Percentiles rank a stretch among this genome's conserved stretches.
phyloP scores from a whole-genome alignment of 2,113 vertebrate genomes.

The Marmota flaviventris region DNA sequence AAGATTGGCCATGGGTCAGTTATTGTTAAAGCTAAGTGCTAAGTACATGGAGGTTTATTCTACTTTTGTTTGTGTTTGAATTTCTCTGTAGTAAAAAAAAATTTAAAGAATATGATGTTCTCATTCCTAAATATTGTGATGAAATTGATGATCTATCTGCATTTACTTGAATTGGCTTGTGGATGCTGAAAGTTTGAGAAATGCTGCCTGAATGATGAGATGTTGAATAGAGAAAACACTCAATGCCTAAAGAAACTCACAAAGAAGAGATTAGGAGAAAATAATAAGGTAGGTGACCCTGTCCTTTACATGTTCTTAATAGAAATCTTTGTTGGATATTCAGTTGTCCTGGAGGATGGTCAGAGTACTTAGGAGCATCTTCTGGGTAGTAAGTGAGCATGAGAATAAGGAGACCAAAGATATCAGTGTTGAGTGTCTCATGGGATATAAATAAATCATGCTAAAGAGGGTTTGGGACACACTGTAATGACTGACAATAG shows the following conservation, averaged over 20 bases:
- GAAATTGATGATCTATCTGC: not conserved
- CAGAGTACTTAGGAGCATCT: not conserved
- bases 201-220: not conserved
- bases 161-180: not conserved
- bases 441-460: not conserved
- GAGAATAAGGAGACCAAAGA: not conserved
- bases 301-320: not conserved
- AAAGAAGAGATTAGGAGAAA: not conserved
- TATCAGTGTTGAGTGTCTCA: not conserved
- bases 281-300: not conserved
- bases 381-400: not conserved
- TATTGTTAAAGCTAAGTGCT: not conserved
- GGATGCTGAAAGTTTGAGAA: conserved; percentile 18
- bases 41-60: not conserved
- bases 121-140: conserved; percentile 37
- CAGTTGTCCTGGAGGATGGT: not conserved
- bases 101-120: not conserved
- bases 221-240: not conserved
- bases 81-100: conserved; percentile 32
- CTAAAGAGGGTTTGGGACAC: not conserved
- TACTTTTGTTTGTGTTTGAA: conserved; percentile 8
- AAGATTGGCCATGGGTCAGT: conserved; percentile 18
- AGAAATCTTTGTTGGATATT: not conserved
- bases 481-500: not conserved
- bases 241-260: not conserved